Evolutionary conservation across 2,113 vertebrate species (phyloP), one percentile per base, ranked within the genome.

Genomic region (Galbula dea): DNA sequence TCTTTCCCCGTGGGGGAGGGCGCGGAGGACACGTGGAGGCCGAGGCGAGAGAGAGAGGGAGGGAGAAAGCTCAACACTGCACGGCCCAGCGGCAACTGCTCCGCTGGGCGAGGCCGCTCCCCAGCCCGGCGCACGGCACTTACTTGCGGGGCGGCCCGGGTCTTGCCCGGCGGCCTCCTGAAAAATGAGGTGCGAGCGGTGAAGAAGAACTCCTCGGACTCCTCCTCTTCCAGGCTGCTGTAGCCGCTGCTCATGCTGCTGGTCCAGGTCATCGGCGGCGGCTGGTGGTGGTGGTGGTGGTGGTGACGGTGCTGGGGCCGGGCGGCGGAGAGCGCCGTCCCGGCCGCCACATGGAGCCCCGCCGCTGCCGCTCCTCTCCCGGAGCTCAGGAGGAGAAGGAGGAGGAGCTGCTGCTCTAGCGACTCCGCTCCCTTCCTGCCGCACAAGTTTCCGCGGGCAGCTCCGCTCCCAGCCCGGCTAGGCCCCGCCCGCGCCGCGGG

Each of bases 171-270:
- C 37, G 98, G 98, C 80, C 98, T 98, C 95, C 98, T 98, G 97
- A 99, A 99, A 93, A 99, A 99, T 65, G 99, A 99, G 75, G 99
- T 99, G 95, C 99, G 98, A 85, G 99, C 99, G 37, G 99, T 99
- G 98, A 99, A 99, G 96, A 98, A 99, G 94, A 98, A 99, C 97
- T 99, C 99, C 95, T 99, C 99, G 66, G 98, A 98, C 97, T 99
- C 98, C 93, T 98, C 98, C 73, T 99, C 99, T 97, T 99, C 99
- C 97, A 99, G 97, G 97, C 99, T 99, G 93, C 99, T 99, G 98
- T 99, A 99, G 69, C 99, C 99, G 96, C 99, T 99, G 97, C 99
- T 99, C 99, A 99, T 99, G 95, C 98, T 99, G 99, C 98, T 98
- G 83, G 96, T 98, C 98, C 98, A 98, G 97, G 98, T 98, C 98